phyloP scores from a whole-genome alignment of 2,113 vertebrate species.

The Melanocharis versteri region DNA sequence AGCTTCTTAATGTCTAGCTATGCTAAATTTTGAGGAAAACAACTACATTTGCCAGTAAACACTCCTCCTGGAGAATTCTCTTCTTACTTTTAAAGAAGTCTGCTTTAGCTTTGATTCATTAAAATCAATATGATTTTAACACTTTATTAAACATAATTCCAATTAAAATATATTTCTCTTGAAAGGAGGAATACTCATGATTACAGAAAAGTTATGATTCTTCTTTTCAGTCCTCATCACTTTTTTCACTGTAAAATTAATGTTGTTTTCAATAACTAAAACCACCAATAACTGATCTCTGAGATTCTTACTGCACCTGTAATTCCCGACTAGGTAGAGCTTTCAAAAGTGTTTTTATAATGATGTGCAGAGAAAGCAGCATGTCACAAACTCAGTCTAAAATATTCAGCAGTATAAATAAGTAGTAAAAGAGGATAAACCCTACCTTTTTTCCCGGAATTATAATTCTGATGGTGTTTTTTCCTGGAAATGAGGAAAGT shows the following conservation, averaged over 20 bases:
- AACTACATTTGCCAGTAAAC: not conserved
- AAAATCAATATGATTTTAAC: not conserved
- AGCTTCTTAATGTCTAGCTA: not conserved
- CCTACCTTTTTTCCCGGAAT: not conserved
- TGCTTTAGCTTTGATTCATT: not conserved
- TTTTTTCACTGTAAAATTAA: not conserved
- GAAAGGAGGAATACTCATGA: not conserved
- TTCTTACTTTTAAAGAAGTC: not conserved
- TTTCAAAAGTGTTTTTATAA: not conserved
- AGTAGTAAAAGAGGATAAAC: not conserved
- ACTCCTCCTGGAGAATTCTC: not conserved
- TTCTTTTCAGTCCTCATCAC: not conserved
- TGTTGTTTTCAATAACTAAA: not conserved
- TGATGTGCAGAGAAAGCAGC: not conserved
- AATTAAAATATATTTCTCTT: not conserved
- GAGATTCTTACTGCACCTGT: not conserved
- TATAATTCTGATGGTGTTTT: not conserved
- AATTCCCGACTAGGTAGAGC: not conserved
- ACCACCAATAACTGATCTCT: not conserved
- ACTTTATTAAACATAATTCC: not conserved
- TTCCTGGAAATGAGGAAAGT: not conserved
- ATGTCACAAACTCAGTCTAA: not conserved
- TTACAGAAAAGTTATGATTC: not conserved
- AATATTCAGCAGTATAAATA: not conserved
- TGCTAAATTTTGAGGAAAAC: not conserved